A percentile compares a stretch with the other conserved stretches of the same genome.
These are phyloP conservation scores for Poecilus cupreus DNA, from an alignment of 2,888 invertebrate genomes.

Conservation along the genomic window DNA sequence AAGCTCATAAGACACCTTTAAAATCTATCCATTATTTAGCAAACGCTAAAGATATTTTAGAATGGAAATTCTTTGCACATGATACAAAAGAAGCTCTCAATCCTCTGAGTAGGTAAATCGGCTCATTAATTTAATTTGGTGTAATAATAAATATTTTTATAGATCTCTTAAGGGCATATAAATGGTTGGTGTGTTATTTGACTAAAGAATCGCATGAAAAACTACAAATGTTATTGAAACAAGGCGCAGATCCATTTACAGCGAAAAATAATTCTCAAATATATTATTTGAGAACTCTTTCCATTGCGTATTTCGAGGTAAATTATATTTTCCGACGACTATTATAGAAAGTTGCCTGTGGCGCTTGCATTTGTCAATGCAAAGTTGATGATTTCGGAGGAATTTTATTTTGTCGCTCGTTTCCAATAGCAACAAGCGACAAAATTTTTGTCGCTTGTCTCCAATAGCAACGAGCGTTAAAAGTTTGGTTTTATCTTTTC, in stretches of 20 bases:
- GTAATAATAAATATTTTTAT: conserved; percentile 61
- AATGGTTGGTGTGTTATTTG: conserved; percentile 89
- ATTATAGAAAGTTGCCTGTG: neutral
- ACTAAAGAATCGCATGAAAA: conserved; percentile 81
- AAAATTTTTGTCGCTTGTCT: too few species aligned
- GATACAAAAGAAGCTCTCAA: conserved; percentile 74
- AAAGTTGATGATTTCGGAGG: too few species aligned
- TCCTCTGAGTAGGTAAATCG: conserved; percentile 73
- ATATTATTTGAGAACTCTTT: conserved; percentile 85
- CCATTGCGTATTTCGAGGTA: conserved; percentile 89
- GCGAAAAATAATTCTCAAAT: conserved; percentile 91
- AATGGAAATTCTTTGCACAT: conserved; percentile 74
- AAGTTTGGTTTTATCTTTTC: too few species aligned
- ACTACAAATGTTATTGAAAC: conserved; percentile 73
- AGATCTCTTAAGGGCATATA: conserved; percentile 82
- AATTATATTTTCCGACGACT: conserved; percentile 50
- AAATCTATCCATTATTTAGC: conserved; percentile 81
- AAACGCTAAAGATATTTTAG: conserved; percentile 75
- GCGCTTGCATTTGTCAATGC: too few species aligned
- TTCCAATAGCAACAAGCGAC: too few species aligned
- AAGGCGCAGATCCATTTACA: conserved; percentile 80
- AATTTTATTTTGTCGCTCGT: too few species aligned
- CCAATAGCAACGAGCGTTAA: too few species aligned
- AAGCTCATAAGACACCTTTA: conserved; percentile 76
- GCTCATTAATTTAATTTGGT: neutral